Conservation (phyloP, 2,888 invertebrate species). For the Hirtodrosophila alboralis region DNA sequence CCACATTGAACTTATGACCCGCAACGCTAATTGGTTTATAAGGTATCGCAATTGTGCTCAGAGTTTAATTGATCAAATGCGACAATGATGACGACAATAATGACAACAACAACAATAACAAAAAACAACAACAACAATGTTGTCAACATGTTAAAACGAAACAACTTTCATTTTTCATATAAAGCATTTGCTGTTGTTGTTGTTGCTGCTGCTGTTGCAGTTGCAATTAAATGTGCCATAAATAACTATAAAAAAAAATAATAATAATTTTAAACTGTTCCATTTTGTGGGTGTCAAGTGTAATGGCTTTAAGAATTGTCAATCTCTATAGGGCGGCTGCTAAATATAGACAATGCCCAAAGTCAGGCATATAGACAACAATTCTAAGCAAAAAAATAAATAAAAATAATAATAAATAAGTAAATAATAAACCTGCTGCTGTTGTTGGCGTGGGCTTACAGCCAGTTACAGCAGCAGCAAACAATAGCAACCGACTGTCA, state of each 20-base stretch:
- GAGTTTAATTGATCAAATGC: conserved; percentile 73
- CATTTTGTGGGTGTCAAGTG: conserved; percentile 74
- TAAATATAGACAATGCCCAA: conserved; percentile 64
- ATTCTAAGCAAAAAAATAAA: conserved; percentile 16
- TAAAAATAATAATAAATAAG: no score
- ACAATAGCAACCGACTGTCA: no score
- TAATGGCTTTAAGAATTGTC: conserved; percentile 54
- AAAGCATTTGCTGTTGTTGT: conserved; percentile 34
- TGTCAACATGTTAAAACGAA: conserved; percentile 43
- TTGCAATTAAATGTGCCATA: conserved; percentile 47
- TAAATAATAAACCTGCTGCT: conserved; percentile 53
- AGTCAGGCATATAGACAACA: conserved; percentile 44
- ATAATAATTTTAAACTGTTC: conserved; percentile 29
- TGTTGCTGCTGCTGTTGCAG: no score
- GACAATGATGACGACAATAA: conserved; percentile 34
- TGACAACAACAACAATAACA: conserved; percentile 10
- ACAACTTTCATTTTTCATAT: conserved; percentile 74
- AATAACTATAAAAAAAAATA: conserved; percentile 22
- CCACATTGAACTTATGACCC: conserved; percentile 71
- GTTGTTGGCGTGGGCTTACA: conserved; percentile 62
- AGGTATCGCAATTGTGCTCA: conserved; percentile 61
- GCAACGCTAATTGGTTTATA: conserved; percentile 64
- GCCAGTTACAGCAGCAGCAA: conserved; percentile 62
- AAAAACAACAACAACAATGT: conserved; percentile 10
- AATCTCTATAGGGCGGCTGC: conserved; percentile 63